These are phyloP conservation scores for Catharus fuscescens DNA, from an alignment of 2,113 vertebrate genomes.

Conservation along the genomic window DNA sequence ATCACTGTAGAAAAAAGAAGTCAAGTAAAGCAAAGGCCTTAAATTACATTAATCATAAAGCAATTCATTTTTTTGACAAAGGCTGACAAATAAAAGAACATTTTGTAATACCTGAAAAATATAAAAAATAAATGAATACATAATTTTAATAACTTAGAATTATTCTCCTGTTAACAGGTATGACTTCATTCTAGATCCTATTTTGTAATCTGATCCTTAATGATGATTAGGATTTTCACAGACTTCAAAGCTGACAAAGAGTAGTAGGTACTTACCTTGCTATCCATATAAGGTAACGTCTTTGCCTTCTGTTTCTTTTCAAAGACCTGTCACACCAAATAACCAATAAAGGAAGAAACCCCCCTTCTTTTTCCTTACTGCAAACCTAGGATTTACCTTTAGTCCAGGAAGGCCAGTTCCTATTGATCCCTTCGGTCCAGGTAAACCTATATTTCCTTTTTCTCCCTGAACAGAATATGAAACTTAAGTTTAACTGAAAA, in stretches of 20 bases:
- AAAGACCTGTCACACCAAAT: background rate
- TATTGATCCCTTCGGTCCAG: conserved; percentile 78
- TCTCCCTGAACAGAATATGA: conserved; percentile 77
- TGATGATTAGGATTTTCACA: background rate
- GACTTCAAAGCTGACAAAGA: background rate
- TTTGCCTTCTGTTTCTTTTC: background rate
- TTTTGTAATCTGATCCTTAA: background rate
- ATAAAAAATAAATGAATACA: background rate
- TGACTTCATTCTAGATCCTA: background rate
- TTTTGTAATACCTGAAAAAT: background rate
- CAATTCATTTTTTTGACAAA: background rate
- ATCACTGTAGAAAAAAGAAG: background rate
- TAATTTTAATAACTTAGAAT: background rate
- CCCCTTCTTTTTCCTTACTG: background rate
- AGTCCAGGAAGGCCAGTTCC: conserved; percentile 78
- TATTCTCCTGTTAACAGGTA: background rate
- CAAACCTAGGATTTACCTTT: conserved; percentile 77
- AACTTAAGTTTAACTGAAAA: background rate
- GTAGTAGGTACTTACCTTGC: background rate
- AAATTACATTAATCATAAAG: background rate
- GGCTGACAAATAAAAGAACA: background rate
- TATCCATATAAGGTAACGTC: background rate
- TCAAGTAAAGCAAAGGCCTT: background rate
- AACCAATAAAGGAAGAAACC: background rate
- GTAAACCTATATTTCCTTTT: conserved; percentile 79